A percentile compares a stretch with the other conserved stretches of the same genome.
Conservation (phyloP, 2,797 vertebrate genomes). For the Arctocebus calabarensis region DNA sequence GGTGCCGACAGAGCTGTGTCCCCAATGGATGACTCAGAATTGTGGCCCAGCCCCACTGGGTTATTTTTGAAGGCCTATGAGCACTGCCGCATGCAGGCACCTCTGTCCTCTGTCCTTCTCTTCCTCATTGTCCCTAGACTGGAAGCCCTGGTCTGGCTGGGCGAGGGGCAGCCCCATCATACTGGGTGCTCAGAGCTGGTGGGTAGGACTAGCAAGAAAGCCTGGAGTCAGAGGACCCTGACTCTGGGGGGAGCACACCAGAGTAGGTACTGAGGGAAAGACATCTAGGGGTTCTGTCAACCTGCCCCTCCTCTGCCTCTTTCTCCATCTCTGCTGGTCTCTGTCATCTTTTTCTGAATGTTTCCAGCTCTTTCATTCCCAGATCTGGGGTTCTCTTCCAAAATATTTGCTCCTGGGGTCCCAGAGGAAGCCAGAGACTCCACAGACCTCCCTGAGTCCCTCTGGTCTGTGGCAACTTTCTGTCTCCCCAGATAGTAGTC, state of each 20-base stretch:
- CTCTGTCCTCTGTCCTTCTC: conserved; percentile 64
- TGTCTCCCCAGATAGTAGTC: background rate
- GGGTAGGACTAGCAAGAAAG: background rate
- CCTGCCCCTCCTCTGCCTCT: background rate
- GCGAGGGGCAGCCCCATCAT: background rate
- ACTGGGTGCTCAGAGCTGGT: background rate
- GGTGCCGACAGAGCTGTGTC: conserved; percentile 85
- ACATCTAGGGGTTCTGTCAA: background rate
- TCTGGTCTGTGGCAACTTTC: conserved; percentile 4
- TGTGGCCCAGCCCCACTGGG: conserved; percentile 74
- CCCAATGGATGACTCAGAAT: conserved; percentile 87
- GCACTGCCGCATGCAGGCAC: conserved; percentile 42
- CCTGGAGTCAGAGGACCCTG: background rate
- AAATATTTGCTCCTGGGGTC: conserved; percentile 21
- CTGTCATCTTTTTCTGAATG: conserved; percentile 22
- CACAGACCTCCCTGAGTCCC: background rate
- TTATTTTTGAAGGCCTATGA: conserved; percentile 83
- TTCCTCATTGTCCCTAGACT: background rate
- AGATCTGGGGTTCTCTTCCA: background rate
- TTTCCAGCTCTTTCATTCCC: background rate
- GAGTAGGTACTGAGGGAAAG: background rate
- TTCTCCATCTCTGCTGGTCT: background rate
- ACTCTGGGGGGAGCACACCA: background rate
- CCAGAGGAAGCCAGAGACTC: background rate
- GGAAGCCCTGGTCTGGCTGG: background rate